Evolutionary conservation across 1,140 invertebrate genomes (phyloP).

Genomic region (Scylla paramamosain): DNA sequence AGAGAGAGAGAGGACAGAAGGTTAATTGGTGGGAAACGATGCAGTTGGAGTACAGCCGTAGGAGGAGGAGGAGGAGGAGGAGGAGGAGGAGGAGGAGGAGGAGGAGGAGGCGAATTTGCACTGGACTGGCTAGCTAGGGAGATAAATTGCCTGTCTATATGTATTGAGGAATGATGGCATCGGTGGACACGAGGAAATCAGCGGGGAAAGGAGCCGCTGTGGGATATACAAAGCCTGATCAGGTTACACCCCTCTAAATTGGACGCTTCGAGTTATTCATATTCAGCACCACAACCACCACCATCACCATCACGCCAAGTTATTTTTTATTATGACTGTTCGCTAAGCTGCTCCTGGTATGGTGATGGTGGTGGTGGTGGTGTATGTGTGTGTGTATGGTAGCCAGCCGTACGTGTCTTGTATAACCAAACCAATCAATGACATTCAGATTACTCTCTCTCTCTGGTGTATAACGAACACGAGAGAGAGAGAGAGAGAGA

Average conservation of each 20-base stretch:
- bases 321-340: not conserved
- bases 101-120: not conserved
- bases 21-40: constrained; percentile 2
- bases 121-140: too few species aligned
- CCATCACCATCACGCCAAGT: too few species aligned
- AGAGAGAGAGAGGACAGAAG: not conserved
- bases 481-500: not conserved
- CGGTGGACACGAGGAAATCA: too few species aligned
- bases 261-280: not conserved
- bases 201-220: too few species aligned
- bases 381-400: constrained; percentile 12
- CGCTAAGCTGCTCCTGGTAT: not conserved
- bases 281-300: not conserved
- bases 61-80: not conserved
- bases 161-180: too few species aligned
- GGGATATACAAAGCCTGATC: too few species aligned
- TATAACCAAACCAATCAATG: constrained; percentile 9
- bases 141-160: too few species aligned
- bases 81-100: not conserved
- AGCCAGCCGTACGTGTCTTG: not conserved
- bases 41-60: not conserved
- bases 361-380: not conserved
- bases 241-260: not conserved
- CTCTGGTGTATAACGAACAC: constrained; percentile 11
- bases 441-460: constrained; percentile 35